phyloP scores from a whole-genome alignment of 2,113 vertebrate genomes.

The Jaculus jaculus region DNA sequence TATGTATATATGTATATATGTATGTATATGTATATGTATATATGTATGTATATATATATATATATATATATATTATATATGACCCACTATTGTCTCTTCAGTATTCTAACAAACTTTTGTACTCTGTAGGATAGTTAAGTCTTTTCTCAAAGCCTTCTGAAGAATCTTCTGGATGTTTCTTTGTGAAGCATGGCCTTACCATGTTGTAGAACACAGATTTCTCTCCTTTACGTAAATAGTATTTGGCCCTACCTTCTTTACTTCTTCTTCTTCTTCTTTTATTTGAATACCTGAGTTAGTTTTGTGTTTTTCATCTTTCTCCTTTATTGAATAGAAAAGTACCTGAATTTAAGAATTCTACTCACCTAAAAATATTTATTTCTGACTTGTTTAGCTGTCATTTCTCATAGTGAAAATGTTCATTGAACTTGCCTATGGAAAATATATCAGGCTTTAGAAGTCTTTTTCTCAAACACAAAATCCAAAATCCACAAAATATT shows the following conservation, averaged over 20 bases:
- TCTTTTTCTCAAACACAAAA: neutral
- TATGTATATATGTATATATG: no score
- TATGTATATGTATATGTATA: no score
- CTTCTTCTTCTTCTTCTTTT: no score
- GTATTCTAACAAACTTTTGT: neutral
- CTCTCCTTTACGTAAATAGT: no score
- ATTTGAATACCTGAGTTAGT: neutral
- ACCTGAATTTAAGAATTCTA: neutral
- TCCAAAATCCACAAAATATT: no score
- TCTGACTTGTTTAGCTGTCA: neutral
- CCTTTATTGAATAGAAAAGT: neutral
- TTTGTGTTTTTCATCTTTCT: neutral
- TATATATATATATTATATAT: no score
- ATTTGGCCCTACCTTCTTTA: neutral
- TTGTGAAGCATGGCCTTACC: neutral
- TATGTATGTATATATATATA: no score
- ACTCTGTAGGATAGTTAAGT: no score
- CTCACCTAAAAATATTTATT: no score
- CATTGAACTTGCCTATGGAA: neutral
- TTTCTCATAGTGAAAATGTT: neutral
- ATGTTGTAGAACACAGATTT: neutral
- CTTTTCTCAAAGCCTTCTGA: no score
- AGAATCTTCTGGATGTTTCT: neutral
- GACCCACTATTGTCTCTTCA: neutral
- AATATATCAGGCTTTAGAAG: neutral